Conservation (phyloP, 2,113 vertebrate species). For the Pachycephala philippinensis region DNA sequence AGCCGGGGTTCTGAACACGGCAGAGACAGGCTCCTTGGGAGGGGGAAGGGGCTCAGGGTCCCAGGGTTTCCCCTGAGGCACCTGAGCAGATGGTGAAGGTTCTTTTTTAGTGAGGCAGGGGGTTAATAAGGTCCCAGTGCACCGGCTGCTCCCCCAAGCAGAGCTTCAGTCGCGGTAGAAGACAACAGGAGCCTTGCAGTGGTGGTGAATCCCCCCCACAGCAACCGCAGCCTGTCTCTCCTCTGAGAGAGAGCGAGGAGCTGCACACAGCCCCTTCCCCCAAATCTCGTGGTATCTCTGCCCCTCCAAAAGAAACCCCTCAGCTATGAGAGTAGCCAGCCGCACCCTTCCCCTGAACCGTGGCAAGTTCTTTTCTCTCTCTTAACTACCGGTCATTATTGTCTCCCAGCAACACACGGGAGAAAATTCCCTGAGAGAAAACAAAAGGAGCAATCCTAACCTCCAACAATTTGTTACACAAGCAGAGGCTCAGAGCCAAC, state of each 20-base stretch:
- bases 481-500: neutral
- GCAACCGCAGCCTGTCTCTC: too few relatives aligned
- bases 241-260: neutral
- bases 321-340: neutral
- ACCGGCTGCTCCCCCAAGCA: neutral
- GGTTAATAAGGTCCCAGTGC: neutral
- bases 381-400: neutral
- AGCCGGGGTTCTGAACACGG: rapidly evolving
- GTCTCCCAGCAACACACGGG: neutral
- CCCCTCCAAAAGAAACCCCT: too few relatives aligned
- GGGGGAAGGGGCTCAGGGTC: rapidly evolving
- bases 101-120: neutral
- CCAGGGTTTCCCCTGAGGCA: neutral
- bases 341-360: rapidly evolving
- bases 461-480: neutral
- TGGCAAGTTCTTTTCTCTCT: neutral
- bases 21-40: too few relatives aligned
- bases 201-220: neutral
- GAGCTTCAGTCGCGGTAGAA: neutral
- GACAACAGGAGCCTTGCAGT: neutral
- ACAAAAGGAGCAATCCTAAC: neutral
- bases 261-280: neutral
- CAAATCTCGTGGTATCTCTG: neutral
- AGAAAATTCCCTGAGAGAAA: neutral
- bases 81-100: neutral